Conservation (phyloP, 1,140 invertebrate species). For the Orius laevigatus region DNA sequence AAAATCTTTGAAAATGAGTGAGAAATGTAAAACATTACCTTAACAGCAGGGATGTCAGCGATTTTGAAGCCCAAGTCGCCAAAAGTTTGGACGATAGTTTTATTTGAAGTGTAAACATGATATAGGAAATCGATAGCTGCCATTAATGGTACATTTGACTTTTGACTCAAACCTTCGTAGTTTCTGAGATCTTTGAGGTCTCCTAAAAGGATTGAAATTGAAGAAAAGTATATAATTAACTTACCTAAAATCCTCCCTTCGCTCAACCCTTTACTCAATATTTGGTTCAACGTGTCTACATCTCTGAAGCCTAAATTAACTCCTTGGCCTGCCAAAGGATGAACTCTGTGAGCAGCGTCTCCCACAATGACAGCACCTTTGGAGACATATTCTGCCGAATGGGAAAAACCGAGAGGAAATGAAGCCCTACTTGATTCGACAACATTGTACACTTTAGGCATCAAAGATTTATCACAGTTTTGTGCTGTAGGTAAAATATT, state of each 20-base stretch:
- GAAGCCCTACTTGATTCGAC: constrained; percentile 51
- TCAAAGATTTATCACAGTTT: constrained; percentile 24
- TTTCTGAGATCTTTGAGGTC: constrained; percentile 48
- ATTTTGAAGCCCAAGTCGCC: constrained; percentile 74
- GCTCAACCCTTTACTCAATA: constrained; percentile 49
- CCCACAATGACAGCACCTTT: constrained; percentile 38
- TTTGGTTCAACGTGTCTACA: constrained; percentile 49
- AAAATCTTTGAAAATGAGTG: too few relatives aligned
- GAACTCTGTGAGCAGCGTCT: constrained; percentile 90
- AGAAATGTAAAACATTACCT: too few relatives aligned
- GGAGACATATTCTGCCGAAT: constrained; percentile 67
- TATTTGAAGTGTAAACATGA: constrained; percentile 44
- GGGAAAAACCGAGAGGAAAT: constrained; percentile 84
- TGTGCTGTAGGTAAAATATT: constrained; percentile 23
- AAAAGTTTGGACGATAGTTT: constrained; percentile 39
- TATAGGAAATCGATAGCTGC: constrained; percentile 74
- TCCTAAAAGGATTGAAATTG: constrained; percentile 32
- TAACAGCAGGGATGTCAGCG: constrained; percentile 61
- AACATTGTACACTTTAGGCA: constrained; percentile 51
- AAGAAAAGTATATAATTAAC: constrained; percentile 14
- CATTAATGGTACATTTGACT: constrained; percentile 78
- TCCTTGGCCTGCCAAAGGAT: constrained; percentile 93
- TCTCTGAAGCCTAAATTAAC: constrained; percentile 96
- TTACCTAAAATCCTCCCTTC: constrained; percentile 57
- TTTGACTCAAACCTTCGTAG: constrained; percentile 73